Percentiles rank a stretch among this genome's conserved stretches.
Evolutionary conservation across 2,888 invertebrate genomes (phyloP).

Genomic region (Pristionchus exspectatus): DNA sequence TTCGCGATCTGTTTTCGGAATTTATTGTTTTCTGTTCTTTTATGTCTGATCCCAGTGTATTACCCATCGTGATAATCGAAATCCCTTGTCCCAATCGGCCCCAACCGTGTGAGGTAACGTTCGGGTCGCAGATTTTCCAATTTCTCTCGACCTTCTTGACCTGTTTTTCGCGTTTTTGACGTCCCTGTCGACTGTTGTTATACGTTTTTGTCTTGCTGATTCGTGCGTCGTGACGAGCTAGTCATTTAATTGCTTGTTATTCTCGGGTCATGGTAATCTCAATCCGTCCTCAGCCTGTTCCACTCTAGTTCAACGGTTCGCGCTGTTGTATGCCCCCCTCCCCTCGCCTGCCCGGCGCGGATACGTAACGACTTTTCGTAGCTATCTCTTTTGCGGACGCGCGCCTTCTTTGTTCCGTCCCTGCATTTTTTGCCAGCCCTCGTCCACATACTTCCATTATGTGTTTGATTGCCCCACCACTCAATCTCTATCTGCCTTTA

Average conservation of each 20-base stretch:
- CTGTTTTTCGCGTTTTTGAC: neutral
- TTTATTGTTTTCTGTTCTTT: too few relatives aligned
- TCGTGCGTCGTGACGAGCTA: neutral
- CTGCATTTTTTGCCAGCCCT: neutral
- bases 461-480: neutral
- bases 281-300: neutral
- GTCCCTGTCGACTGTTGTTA: neutral
- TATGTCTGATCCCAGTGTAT: too few relatives aligned
- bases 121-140: neutral
- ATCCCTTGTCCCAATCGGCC: too few relatives aligned
- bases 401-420: conserved; percentile 3
- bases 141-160: neutral
- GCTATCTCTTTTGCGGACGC: neutral
- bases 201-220: neutral
- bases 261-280: too few relatives aligned
- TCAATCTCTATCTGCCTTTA: conserved; percentile 19
- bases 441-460: neutral
- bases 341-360: neutral
- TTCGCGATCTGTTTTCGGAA: too few relatives aligned
- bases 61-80: too few relatives aligned
- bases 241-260: neutral
- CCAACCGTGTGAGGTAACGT: neutral
- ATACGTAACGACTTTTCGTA: neutral
- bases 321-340: neutral
- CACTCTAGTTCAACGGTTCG: neutral